Conservation (phyloP, 2,113 vertebrate species). For the Conger conger region DNA sequence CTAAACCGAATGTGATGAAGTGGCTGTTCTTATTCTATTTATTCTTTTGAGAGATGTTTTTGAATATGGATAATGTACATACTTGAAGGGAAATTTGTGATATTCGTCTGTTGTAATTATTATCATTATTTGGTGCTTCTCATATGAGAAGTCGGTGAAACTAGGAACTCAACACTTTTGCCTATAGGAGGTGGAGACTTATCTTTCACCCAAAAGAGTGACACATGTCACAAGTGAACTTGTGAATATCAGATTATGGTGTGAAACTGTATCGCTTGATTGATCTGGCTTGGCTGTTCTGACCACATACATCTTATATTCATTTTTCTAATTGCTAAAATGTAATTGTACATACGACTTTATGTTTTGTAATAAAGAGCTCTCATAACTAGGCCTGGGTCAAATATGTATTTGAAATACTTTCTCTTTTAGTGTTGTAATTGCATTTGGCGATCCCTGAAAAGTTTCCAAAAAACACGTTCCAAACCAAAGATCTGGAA, state of each 20-base stretch:
- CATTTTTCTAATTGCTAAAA: too few relatives aligned
- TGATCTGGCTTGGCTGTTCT: neutral
- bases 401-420: too few relatives aligned
- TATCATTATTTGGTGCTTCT: neutral
- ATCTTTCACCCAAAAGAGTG: neutral
- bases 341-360: too few relatives aligned
- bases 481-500: too few relatives aligned
- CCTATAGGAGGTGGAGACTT: neutral
- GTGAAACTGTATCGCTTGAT: neutral
- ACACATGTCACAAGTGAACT: neutral
- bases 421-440: too few relatives aligned
- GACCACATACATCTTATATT: neutral
- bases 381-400: too few relatives aligned
- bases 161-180: neutral
- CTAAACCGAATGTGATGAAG: neutral
- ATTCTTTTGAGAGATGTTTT: neutral
- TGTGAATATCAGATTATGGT: neutral
- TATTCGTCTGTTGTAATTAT: neutral
- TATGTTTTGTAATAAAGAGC: too few relatives aligned
- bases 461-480: too few relatives aligned
- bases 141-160: neutral
- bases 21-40: neutral
- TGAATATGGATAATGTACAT: neutral
- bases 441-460: too few relatives aligned
- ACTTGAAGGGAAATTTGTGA: neutral